These are phyloP conservation scores for Synergus japonicus DNA, from an alignment of 2,888 invertebrate genomes.

Conservation along the genomic window DNA sequence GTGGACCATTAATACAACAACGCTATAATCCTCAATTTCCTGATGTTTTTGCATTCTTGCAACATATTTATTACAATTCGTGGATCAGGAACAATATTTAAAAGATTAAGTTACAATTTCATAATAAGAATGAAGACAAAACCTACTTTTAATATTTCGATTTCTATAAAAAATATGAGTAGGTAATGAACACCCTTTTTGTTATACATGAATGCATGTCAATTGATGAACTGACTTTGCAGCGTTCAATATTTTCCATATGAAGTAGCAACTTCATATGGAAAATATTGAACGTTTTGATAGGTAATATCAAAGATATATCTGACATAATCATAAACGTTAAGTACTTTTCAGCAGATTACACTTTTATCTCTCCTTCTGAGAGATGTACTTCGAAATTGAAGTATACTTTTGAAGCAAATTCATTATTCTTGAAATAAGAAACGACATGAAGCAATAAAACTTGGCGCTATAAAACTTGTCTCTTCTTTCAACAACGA, in stretches of 20 bases:
- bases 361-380: background rate
- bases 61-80: too few species aligned
- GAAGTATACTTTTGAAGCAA: background rate
- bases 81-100: too few species aligned
- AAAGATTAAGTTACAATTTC: too few species aligned
- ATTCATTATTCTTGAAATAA: background rate
- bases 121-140: too few species aligned
- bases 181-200: background rate
- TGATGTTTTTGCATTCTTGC: too few species aligned
- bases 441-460: background rate
- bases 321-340: background rate
- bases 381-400: background rate
- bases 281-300: constrained; percentile 12
- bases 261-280: constrained; percentile 47
- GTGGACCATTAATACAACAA: too few species aligned
- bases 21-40: too few species aligned
- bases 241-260: too few species aligned
- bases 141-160: too few species aligned
- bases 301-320: background rate
- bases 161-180: too few species aligned
- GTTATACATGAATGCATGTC: constrained; percentile 30
- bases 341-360: background rate
- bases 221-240: constrained; percentile 54
- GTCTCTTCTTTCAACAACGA: too few species aligned
- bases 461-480: background rate